Base-by-base conservation (phyloP, 1,140 invertebrate genomes). In the Drosophila triauraria region DNA sequence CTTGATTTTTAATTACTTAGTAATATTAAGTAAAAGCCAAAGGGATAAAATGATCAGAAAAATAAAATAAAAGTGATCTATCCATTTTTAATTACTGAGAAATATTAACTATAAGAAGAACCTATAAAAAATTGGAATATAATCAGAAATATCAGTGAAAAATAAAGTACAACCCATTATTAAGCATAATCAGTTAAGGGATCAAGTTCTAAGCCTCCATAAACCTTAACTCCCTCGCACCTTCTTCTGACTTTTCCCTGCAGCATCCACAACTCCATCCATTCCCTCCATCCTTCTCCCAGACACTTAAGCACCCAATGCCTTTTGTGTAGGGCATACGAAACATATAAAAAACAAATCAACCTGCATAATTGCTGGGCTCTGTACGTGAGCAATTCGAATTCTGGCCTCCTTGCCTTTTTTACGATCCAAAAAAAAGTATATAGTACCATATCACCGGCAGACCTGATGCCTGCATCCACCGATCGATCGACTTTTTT, bases 301-400 rank as follows among this genome's bases (percentile, higher is more conserved):
- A 8, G 13, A 10, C 15, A 43, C 40, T 61, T 44, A 32, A 60
- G 4, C 17, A 59, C 13, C 35, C 25, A 56, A 44, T 3, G 43
- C 15, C 20, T 56, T 17, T 23, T 35, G 54, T 58, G 62, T 76
- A 69, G 63, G 32, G 62, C 60, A 53, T 47, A 17, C 12, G 30
- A 58, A 72, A 32, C 60, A 54, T 50, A 74, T 77, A 77, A 76
- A 82, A 70, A 82, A 62, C 44, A 81, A 67, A 83, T 91, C 65
- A 70, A 75, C 53, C 75, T 87, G 83, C 70, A 78, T 80, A 91
- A 78, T 70, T 80, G 68, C 78, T 69, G 59, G 17, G 51, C 53
- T 59, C 38, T 58, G 59, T 84, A 90, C 78, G 80, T 88, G 78
- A 75, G 75, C 65, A 79, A 75, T 68, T 75, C 72, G 62, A 91